Percentiles rank a stretch among this genome's conserved stretches.
phyloP scores from a whole-genome alignment of 2,888 invertebrate genomes.

The Exocentrus adspersus region DNA sequence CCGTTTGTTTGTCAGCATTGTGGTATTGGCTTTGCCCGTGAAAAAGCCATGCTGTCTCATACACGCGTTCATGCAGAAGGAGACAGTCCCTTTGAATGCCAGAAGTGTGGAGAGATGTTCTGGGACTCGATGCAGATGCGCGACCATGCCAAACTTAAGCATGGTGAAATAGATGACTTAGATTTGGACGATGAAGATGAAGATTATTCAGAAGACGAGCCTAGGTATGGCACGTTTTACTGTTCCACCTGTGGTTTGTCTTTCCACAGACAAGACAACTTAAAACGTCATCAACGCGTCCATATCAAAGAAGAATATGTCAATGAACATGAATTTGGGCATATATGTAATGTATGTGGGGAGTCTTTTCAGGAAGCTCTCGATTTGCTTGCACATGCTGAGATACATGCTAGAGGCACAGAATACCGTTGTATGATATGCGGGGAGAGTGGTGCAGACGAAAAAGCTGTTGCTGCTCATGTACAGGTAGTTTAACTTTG shows the following conservation, averaged over 20 bases:
- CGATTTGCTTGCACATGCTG: slow-evolving; percentile 81
- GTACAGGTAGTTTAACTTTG: slow-evolving; percentile 55
- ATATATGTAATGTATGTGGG: slow-evolving; percentile 83
- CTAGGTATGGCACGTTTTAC: slow-evolving; percentile 68
- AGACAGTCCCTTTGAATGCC: slow-evolving; percentile 83
- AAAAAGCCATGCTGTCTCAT: slow-evolving; percentile 84
- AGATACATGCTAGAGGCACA: slow-evolving; percentile 75
- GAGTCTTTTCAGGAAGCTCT: slow-evolving; percentile 80
- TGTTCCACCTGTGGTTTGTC: slow-evolving; percentile 83
- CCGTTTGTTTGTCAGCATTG: slow-evolving; percentile 85
- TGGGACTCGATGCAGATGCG: slow-evolving; percentile 73
- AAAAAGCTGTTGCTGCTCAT: slow-evolving; percentile 72
- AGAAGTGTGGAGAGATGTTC: slow-evolving; percentile 83
- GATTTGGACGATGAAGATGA: slow-evolving; percentile 65
- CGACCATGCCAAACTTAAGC: slow-evolving; percentile 71
- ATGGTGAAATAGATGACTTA: slow-evolving; percentile 61
- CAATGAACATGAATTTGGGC: slow-evolving; percentile 66
- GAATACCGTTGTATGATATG: slow-evolving; percentile 72
- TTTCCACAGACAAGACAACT: slow-evolving; percentile 80
- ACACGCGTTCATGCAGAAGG: slow-evolving; percentile 56
- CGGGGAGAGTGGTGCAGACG: slow-evolving; percentile 72
- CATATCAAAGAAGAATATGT: slow-evolving; percentile 62
- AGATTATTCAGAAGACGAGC: slow-evolving; percentile 69
- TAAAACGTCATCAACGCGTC: slow-evolving; percentile 72
- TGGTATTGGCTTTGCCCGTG: slow-evolving; percentile 79